Evolutionary conservation across 1,140 invertebrate species (phyloP), one percentile per base, ranked within the genome.

Genomic region (Drosophila nikananu): DNA sequence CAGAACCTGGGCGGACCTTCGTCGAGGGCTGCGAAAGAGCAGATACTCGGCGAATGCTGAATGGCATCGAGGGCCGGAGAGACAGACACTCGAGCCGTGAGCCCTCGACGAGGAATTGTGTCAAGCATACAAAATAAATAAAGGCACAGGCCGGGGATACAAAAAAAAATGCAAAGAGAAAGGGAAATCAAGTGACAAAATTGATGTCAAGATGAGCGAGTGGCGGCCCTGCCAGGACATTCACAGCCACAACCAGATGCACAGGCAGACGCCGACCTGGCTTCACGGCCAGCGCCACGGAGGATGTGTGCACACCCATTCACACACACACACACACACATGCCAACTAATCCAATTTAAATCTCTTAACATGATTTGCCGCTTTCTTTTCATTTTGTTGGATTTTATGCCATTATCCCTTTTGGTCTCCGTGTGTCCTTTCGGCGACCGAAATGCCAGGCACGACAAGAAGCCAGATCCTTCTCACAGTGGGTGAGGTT

Each of bases 321-420:
- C 27, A 27, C 23, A 62, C 39, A 51, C 58, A 44, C 52, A 27
- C n/a, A 62, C 21, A 76, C 79, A 75, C 65, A 83, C 84, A 87
- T 83, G 86, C 63, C 78, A 66, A 78, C 81, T 89, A 89, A 89
- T 89, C 86, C 84, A 89, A 89, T 89, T 89, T 89, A 89, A 89
- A 90, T 90, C 84, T 89, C 84, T 90, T 89, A 89, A 89, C 84
- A 90, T 86, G 86, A 89, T 89, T 89, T 89, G 86, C 86, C 81
- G 86, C 84, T 89, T 89, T 89, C 86, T 89, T 90, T 89, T 89
- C 86, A 90, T 89, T 89, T 86, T 90, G 74, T 65, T 90, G 78
- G 84, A 84, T 89, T 86, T 89, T 81, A 84, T 89, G 78, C 79
- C 86, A 84, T 89, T 89, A 89, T 90, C 84, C 84, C 77, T 89